These are phyloP conservation scores for Micronycteris hirsuta DNA, from an alignment of 2,113 vertebrate species.

Conservation along the genomic window DNA sequence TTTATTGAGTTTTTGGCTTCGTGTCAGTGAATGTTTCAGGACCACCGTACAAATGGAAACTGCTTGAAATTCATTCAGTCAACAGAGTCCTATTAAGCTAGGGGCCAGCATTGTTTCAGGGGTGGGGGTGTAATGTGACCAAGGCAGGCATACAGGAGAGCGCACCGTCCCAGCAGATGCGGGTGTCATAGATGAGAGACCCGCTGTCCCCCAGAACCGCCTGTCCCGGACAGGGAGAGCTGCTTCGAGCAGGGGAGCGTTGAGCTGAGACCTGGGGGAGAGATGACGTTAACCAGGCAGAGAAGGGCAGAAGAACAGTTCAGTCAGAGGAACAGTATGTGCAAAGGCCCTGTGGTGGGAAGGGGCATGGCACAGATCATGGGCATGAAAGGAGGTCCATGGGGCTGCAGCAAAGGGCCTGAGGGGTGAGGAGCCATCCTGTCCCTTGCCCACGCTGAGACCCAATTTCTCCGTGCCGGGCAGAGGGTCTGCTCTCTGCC, in stretches of 20 bases:
- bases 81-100: neutral
- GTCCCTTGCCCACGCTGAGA: neutral
- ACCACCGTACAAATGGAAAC: neutral
- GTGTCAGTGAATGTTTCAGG: slow-evolving; percentile 38
- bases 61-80: neutral
- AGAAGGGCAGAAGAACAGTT: neutral
- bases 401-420: neutral
- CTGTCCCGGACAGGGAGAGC: neutral
- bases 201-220: neutral
- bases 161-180: neutral
- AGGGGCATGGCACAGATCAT: neutral
- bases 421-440: neutral
- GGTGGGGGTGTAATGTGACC: neutral
- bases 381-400: neutral
- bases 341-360: neutral
- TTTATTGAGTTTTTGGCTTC: slow-evolving; percentile 40
- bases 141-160: neutral
- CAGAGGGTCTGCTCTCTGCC: neutral
- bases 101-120: neutral
- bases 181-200: neutral
- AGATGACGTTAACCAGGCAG: neutral
- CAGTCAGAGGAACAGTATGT: neutral
- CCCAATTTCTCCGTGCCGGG: neutral
- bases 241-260: neutral
- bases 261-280: neutral